Conservation (phyloP, 2,888 invertebrate genomes). For the Fragum sueziense region DNA sequence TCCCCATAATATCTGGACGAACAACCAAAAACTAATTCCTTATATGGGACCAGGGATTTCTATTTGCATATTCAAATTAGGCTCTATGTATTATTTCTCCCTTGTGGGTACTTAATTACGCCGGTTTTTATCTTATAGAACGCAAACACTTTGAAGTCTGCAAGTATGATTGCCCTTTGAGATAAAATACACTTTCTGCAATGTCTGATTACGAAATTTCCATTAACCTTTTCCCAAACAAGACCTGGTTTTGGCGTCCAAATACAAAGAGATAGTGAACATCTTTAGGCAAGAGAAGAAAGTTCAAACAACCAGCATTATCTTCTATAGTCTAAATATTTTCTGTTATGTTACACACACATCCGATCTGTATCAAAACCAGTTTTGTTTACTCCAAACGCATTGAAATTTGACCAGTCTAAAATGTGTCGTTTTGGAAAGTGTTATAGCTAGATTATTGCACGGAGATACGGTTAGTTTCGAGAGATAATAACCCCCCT, state of each 20-base stretch:
- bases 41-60: constrained; percentile 10
- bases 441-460: not conserved
- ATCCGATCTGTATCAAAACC: no score
- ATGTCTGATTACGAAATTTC: constrained; percentile 27
- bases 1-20: not conserved
- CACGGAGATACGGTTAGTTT: constrained; percentile 13
- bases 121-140: constrained; percentile 13
- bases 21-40: constrained; percentile 16
- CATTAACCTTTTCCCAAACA: not conserved
- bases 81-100: constrained; percentile 22
- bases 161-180: constrained; percentile 12
- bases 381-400: no score
- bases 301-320: no score
- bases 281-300: no score
- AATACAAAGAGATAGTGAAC: no score
- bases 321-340: no score
- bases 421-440: no score
- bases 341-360: no score
- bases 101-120: constrained; percentile 12
- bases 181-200: constrained; percentile 25
- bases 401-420: no score
- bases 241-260: no score
- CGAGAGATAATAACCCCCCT: not conserved
- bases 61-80: constrained; percentile 26
- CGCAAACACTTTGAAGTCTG: constrained; percentile 10